Evolutionary conservation across 2,797 vertebrate genomes (phyloP).

Genomic region (Atherinosoma microstoma): DNA sequence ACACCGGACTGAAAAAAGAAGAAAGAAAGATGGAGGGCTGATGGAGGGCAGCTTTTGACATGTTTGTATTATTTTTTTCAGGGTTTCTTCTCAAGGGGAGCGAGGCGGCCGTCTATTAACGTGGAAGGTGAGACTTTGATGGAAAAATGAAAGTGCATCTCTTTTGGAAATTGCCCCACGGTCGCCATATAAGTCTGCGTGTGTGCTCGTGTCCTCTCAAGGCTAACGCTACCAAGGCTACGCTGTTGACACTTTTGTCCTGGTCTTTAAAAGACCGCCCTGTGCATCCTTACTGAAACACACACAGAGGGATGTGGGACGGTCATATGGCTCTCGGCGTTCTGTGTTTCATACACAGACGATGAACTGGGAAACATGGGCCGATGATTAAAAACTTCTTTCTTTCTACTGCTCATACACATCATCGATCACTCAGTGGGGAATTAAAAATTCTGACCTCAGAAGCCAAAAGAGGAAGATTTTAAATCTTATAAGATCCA

Average conservation of each 20-base stretch:
- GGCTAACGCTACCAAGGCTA: slow-evolving; percentile 71
- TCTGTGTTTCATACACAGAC: slow-evolving; percentile 1
- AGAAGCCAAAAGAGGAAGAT: neutral
- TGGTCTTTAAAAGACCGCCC: slow-evolving; percentile 46
- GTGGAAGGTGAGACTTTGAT: slow-evolving; percentile 75
- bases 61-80: slow-evolving; percentile 65
- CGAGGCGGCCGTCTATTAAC: slow-evolving; percentile 56
- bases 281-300: slow-evolving; percentile 3
- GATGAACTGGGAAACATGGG: neutral
- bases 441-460: neutral
- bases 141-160: slow-evolving; percentile 64
- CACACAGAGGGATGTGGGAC: slow-evolving; percentile 14
- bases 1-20: slow-evolving; percentile 7
- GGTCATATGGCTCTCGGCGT: neutral
- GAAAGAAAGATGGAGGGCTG: no score
- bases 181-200: slow-evolving; percentile 9
- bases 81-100: slow-evolving; percentile 66
- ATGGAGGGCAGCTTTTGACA: slow-evolving; percentile 46
- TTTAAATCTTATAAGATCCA: neutral
- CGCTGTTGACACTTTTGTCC: slow-evolving; percentile 48
- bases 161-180: slow-evolving; percentile 37
- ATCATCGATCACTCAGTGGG: neutral
- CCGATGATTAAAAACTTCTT: neutral
- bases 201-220: slow-evolving; percentile 57
- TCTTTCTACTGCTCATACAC: neutral